phyloP scores from a whole-genome alignment of 37 sponge, comb jelly and placozoan genomes.

The Cliona cf. orientalis region DNA sequence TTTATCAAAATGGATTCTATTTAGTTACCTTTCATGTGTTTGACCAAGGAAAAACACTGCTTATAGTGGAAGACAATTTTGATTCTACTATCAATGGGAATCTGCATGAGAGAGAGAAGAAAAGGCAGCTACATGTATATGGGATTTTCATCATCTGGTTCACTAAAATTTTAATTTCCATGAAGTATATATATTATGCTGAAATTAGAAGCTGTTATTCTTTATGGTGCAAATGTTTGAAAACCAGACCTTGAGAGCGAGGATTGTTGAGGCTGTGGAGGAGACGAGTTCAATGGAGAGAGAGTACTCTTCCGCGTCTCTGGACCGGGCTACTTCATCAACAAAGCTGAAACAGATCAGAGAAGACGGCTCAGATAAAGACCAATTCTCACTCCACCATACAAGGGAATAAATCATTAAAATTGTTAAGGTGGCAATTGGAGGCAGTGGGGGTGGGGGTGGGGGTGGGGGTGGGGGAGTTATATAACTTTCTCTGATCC shows the following conservation, averaged over 20 bases:
- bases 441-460: too few relatives aligned
- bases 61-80: conserved; percentile 62
- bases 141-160: background rate
- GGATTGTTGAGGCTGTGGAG: conserved; percentile 36
- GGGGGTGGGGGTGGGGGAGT: too few relatives aligned
- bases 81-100: conserved; percentile 67
- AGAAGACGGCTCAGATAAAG: too few relatives aligned
- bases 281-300: conserved; percentile 63
- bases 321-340: background rate
- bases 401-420: too few relatives aligned
- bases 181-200: too few relatives aligned
- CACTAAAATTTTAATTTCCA: background rate
- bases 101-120: conserved; percentile 1
- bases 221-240: background rate
- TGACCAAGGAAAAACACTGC: conserved; percentile 44
- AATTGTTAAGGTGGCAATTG: too few relatives aligned
- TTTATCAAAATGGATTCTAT: background rate
- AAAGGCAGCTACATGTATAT: background rate
- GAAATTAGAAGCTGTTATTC: background rate
- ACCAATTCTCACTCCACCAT: too few relatives aligned
- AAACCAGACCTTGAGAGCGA: conserved; percentile 50
- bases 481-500: too few relatives aligned
- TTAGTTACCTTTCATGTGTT: conserved; percentile 34
- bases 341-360: conserved; percentile 52
- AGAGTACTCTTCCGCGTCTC: conserved; percentile 49